Base-by-base conservation (phyloP, 1,140 invertebrate species). In the Riptortus pedestris region DNA sequence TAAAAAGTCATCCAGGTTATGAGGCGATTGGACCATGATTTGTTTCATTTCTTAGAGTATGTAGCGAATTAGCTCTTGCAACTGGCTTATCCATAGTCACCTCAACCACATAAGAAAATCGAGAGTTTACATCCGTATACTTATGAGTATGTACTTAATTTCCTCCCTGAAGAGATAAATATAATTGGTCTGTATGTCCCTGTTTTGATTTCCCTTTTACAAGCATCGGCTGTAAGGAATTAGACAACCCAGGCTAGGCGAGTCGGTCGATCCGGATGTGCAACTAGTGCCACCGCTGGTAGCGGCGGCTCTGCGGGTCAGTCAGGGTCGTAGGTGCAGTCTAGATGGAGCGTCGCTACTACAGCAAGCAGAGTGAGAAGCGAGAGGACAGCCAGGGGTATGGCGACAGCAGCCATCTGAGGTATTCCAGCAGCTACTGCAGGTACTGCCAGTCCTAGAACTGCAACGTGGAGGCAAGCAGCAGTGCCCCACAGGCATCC, bases 401-500 rank as follows among this genome's bases (percentile, higher is more conserved):
- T 26, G 4, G 63, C 63, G 20, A 68, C 55, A n/a, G 47, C 31
- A 0, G 64, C 31, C 51, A 63, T 61, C 31, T 68, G 67, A 12
- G 29, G 29, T 38, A 14, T 14, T 4, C 59, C 45, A 9, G n/a
- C 18, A 26, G 24, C 7, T 14, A 62, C 18, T 43, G 48, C 47
- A 2, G 24, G n/a, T n/a, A 29, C 16, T 26, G 18, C 24, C 60
- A 62, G 51, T 38, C 51, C 57, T 24, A 60, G n/a, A 20, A 70
- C 26, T 9, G 59, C 43, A 3, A 67, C 31, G 31, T 70, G 69
- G 0, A 70, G 47, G n/a, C 27, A 60, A 51, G 77, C 72, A 1
- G 80, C 79, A 0, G 73, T 65, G 0, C 71, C 72, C 80, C 80
- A 81, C 7, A 80, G 72, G 11, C 76, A 63, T 0, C 78, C 77